These are phyloP conservation scores for Mormyrops boulengeri DNA, from an alignment of 2,797 vertebrate species.

Conservation along the genomic window DNA sequence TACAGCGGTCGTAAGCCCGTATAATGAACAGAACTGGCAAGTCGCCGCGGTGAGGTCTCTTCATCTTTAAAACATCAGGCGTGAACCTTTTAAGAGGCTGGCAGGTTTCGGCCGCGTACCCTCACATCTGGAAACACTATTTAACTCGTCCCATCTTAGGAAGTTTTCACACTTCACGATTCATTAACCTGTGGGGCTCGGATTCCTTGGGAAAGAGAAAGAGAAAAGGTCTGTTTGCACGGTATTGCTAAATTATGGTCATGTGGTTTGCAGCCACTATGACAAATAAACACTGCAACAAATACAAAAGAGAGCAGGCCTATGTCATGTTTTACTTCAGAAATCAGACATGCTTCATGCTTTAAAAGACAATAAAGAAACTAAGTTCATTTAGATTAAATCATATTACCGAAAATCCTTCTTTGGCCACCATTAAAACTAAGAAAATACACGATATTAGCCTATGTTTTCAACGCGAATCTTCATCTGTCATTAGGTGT, in stretches of 20 bases:
- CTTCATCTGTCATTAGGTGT: neutral
- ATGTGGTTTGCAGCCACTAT: conserved; percentile 22
- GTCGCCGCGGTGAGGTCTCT: conserved; percentile 51
- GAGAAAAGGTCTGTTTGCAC: conserved; percentile 24
- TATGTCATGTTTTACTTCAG: neutral
- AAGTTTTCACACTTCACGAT: conserved; percentile 94
- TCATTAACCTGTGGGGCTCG: conserved; percentile 74
- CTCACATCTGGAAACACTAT: conserved; percentile 81
- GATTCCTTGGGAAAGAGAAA: conserved; percentile 57
- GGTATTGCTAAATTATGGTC: conserved; percentile 25
- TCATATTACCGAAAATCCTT: neutral
- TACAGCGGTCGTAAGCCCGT: conserved; percentile 13
- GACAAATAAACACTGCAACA: conserved; percentile 22
- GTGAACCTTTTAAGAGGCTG: conserved; percentile 57
- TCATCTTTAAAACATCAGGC: conserved; percentile 47
- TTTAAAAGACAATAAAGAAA: neutral
- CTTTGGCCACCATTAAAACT: neutral
- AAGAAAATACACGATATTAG: neutral
- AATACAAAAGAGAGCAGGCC: neutral
- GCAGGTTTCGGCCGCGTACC: conserved; percentile 66
- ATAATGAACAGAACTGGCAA: conserved; percentile 36
- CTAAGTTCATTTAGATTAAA: neutral
- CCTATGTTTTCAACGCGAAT: neutral
- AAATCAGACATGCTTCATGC: neutral
- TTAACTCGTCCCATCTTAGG: conserved; percentile 69